phyloP scores from a whole-genome alignment of 2,113 vertebrate genomes.

The Ellobius talpinus region DNA sequence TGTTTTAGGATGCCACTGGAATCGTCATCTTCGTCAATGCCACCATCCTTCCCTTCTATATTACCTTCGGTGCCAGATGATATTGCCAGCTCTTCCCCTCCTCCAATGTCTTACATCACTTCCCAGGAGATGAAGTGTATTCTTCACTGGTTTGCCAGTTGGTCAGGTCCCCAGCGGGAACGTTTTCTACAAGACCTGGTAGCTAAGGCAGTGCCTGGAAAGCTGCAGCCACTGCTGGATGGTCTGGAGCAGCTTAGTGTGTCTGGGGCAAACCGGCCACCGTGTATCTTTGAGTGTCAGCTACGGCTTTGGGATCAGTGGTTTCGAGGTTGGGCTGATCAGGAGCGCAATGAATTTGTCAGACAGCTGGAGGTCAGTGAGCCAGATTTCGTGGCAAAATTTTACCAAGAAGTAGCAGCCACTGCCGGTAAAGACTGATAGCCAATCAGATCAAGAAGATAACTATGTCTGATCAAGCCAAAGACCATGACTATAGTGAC shows the following conservation, averaged over 20 bases:
- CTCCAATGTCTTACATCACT: slow-evolving; percentile 90
- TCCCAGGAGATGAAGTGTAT: slow-evolving; percentile 93
- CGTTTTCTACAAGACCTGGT: slow-evolving; percentile 92
- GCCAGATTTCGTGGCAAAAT: slow-evolving; percentile 89
- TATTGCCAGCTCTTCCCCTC: slow-evolving; percentile 50
- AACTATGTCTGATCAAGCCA: neutral
- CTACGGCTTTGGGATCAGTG: slow-evolving; percentile 94
- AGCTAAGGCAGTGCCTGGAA: slow-evolving; percentile 93
- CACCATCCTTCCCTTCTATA: slow-evolving; percentile 31
- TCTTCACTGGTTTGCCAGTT: slow-evolving; percentile 93
- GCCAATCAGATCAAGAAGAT: slow-evolving; percentile 57
- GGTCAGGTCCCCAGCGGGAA: slow-evolving; percentile 88
- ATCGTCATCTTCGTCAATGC: slow-evolving; percentile 63
- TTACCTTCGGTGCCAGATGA: slow-evolving; percentile 64
- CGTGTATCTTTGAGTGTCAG: slow-evolving; percentile 95
- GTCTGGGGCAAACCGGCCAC: slow-evolving; percentile 82
- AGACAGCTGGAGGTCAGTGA: slow-evolving; percentile 90
- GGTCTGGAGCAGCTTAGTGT: slow-evolving; percentile 89
- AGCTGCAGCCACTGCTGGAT: slow-evolving; percentile 91
- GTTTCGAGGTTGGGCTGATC: slow-evolving; percentile 94
- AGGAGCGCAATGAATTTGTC: slow-evolving; percentile 92
- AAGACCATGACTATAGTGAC: neutral
- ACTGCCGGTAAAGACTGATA: slow-evolving; percentile 88
- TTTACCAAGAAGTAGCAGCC: slow-evolving; percentile 90
- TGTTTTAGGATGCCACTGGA: slow-evolving; percentile 81